phyloP scores from a whole-genome alignment of 1,140 invertebrate species.

The Diorhabda carinulata region DNA sequence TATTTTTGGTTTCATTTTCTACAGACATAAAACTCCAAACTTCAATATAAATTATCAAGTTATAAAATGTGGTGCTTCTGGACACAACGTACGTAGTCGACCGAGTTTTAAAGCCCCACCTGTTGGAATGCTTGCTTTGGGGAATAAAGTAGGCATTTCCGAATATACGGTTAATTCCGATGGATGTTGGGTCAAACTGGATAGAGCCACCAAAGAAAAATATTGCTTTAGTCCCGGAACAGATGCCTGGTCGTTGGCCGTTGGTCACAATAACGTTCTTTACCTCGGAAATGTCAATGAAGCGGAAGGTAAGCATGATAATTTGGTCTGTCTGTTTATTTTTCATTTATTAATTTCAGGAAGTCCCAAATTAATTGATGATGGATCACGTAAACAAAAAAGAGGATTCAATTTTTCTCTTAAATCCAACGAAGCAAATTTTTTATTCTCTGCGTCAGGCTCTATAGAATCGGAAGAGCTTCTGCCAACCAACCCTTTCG shows the following conservation, averaged over 20 bases:
- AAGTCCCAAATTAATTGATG: not conserved
- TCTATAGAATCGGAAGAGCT: conserved; percentile 28
- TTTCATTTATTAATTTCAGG: not conserved
- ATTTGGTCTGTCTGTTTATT: not conserved
- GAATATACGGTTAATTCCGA: conserved; percentile 66
- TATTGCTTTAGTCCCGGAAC: conserved; percentile 66
- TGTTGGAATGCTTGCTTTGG: conserved; percentile 71
- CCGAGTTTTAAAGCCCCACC: conserved; percentile 71
- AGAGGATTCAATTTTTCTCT: conserved; percentile 61
- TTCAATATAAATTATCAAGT: conserved; percentile 48
- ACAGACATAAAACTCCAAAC: conserved; percentile 22
- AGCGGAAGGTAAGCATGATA: conserved; percentile 12
- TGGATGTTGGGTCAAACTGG: conserved; percentile 67
- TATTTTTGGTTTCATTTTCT: no score
- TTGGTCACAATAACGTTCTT: conserved; percentile 62
- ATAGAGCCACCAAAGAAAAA: conserved; percentile 59
- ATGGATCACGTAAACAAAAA: conserved; percentile 33
- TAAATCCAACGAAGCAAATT: conserved; percentile 35
- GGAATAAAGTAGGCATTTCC: conserved; percentile 65
- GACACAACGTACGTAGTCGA: conserved; percentile 72
- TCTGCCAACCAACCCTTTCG: conserved; percentile 56
- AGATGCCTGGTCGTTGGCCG: conserved; percentile 75
- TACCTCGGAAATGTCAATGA: conserved; percentile 56
- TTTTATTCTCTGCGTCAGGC: conserved; percentile 38
- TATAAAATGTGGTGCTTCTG: conserved; percentile 75